Percentiles rank a stretch among this genome's conserved stretches.
These are phyloP conservation scores for Mesochorus sp. DNA, from an alignment of 2,888 invertebrate species.

Conservation along the genomic window DNA sequence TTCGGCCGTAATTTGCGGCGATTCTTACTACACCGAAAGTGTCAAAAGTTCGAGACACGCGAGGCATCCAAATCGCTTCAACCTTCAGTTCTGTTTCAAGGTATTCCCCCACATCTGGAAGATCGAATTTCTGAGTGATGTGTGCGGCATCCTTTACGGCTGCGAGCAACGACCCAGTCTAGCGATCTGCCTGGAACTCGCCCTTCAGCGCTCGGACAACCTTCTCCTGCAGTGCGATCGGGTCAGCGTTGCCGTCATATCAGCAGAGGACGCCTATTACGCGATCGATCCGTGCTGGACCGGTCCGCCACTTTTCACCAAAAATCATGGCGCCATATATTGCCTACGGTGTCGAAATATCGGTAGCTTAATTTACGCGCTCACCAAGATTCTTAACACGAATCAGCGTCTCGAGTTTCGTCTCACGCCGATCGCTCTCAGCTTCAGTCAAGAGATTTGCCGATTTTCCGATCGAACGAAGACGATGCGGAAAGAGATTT, in stretches of 20 bases:
- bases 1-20: slow-evolving; percentile 77
- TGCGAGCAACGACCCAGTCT: slow-evolving; percentile 64
- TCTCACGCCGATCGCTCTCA: slow-evolving; percentile 71
- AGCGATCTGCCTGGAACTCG: slow-evolving; percentile 63
- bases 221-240: slow-evolving; percentile 74
- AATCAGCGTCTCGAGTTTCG: slow-evolving; percentile 73
- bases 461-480: slow-evolving; percentile 41
- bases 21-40: slow-evolving; percentile 76
- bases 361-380: slow-evolving; percentile 72
- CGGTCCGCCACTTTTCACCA: slow-evolving; percentile 76
- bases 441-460: slow-evolving; percentile 63
- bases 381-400: slow-evolving; percentile 77
- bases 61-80: slow-evolving; percentile 70
- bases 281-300: slow-evolving; percentile 76
- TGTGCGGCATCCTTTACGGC: slow-evolving; percentile 75
- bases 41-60: slow-evolving; percentile 63
- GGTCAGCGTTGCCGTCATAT: slow-evolving; percentile 69
- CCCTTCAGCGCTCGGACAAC: slow-evolving; percentile 67
- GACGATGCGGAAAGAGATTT: slow-evolving; percentile 62
- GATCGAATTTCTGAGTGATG: slow-evolving; percentile 68
- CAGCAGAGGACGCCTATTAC: slow-evolving; percentile 73
- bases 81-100: slow-evolving; percentile 71
- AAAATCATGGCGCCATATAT: slow-evolving; percentile 75
- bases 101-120: slow-evolving; percentile 76
- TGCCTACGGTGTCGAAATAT: slow-evolving; percentile 75